Evolutionary conservation across 2,113 vertebrate species (phyloP), one percentile per base, ranked within the genome.

Genomic region (Melanerpes formicivorus): DNA sequence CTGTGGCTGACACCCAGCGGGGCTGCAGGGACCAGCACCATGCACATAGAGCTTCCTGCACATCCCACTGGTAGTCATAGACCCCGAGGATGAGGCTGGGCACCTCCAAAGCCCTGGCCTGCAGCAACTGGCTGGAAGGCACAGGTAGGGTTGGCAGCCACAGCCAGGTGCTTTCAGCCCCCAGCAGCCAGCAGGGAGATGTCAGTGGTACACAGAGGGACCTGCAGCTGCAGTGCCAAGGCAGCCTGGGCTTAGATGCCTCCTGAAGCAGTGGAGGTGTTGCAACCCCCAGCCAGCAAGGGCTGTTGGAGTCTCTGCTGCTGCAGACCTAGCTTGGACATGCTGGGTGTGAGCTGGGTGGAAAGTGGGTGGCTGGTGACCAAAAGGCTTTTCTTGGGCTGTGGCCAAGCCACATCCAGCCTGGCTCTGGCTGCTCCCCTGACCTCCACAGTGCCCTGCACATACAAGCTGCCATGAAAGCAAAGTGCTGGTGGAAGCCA

Each of bases 221-320:
- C 67, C 34, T 11, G 42, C 1, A 11, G 17, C 75, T 11, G 8
- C 0, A 4, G 4, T 16, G 34, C 25, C 1, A 1, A 30, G 60
- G n/a, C 5, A 23, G 23, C 17, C 23, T 6, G 26, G 44, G 6
- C 63, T 62, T 27, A 81, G 37, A 18, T 4, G 11, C 17, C 34
- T 37, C 70, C 55, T 62, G 55, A 22, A 3, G 27, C 11, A 30
- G 23, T 7, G 62, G 11, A 8, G 17, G 6, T 26, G 14, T n/a
- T 62, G 46, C 26, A 6, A 10, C 30, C 30, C 18, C 25, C 56
- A 56, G 15, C 34, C 13, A 65, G 16, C 32, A 66, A 76, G 69
- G 7, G 75, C 29, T 13, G 30, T 12, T 58, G 59, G 18, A 48
- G 73, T 40, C n/a, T 87, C 27, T 80, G 42, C 23, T 67, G 30